Percentiles rank a stretch among this genome's conserved stretches.
Evolutionary conservation across 2,888 invertebrate genomes (phyloP).

Genomic region (Parnassius orleans): DNA sequence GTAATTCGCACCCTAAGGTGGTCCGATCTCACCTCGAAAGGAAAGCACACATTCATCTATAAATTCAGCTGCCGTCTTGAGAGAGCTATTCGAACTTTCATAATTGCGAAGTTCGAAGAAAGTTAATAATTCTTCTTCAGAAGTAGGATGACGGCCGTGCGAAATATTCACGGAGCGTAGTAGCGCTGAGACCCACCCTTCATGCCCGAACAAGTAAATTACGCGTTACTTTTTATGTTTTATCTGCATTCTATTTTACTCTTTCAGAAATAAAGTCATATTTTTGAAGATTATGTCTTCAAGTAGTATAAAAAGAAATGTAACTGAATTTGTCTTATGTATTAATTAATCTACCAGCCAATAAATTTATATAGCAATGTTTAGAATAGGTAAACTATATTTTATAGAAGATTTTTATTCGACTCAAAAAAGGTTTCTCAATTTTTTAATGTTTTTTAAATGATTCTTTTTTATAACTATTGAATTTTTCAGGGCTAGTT

Average conservation of each 20-base stretch:
- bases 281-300: constrained; percentile 8
- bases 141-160: constrained; percentile 76
- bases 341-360: background rate
- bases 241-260: constrained; percentile 3
- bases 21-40: constrained; percentile 50
- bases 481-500: no score
- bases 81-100: constrained; percentile 80
- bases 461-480: no score
- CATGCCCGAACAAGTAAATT: constrained; percentile 55
- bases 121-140: constrained; percentile 81
- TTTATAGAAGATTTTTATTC: no score
- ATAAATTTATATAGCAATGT: no score
- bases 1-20: constrained; percentile 46
- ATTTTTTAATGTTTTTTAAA: no score
- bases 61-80: constrained; percentile 78
- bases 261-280: constrained; percentile 18
- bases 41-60: constrained; percentile 76
- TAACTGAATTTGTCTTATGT: background rate
- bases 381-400: no score
- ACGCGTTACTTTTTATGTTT: constrained; percentile 48
- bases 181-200: constrained; percentile 57
- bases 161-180: constrained; percentile 78
- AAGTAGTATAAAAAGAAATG: background rate
- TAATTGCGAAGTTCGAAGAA: constrained; percentile 79
- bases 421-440: no score